A percentile compares a stretch with the other conserved stretches of the same genome.
Evolutionary conservation across 2,113 vertebrate genomes (phyloP).

Genomic region (Rhipidura dahli): DNA sequence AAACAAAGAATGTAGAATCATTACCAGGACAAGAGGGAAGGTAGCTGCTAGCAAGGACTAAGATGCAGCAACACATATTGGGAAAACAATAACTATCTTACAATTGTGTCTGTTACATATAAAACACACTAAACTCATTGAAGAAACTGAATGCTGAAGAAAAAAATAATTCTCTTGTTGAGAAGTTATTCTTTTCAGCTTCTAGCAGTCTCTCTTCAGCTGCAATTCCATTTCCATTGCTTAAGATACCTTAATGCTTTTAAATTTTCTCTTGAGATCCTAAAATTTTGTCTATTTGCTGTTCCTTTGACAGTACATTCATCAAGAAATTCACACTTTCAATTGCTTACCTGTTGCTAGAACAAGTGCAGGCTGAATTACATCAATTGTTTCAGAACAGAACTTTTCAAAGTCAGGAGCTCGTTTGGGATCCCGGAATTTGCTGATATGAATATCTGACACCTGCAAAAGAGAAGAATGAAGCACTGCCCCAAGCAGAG

Average conservation of each 20-base stretch:
- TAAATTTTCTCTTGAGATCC: neutral
- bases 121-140: neutral
- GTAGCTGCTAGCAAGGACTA: neutral
- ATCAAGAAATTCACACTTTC: neutral
- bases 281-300: neutral
- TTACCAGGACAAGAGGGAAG: neutral
- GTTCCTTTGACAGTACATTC: neutral
- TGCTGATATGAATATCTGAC: conserved; percentile 95
- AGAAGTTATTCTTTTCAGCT: neutral
- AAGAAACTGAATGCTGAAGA: neutral
- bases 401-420: conserved; percentile 90
- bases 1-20: neutral
- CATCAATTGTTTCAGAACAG: conserved; percentile 86
- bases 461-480: conserved; percentile 69
- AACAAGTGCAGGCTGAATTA: conserved; percentile 88
- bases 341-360: conserved; percentile 87
- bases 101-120: neutral
- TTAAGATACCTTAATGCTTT: neutral
- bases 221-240: neutral
- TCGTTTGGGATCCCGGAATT: conserved; percentile 83
- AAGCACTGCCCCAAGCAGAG: neutral
- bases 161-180: neutral
- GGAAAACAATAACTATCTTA: neutral
- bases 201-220: neutral
- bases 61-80: neutral